These are phyloP conservation scores for Protomyctophum bolini DNA, from an alignment of 2,113 vertebrate species.

Conservation along the genomic window DNA sequence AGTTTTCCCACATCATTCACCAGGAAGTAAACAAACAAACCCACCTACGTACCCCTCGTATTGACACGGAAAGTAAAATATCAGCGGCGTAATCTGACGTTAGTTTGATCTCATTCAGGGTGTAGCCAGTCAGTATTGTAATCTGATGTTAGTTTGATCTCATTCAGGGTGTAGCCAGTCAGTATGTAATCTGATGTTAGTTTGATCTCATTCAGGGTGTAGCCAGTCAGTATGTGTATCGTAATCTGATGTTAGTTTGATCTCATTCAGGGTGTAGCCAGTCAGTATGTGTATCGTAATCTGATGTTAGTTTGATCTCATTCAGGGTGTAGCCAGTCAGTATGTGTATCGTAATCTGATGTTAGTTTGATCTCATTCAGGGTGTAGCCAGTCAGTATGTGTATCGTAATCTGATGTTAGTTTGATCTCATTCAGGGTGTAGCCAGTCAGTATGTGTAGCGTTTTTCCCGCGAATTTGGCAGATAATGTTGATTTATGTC, in stretches of 20 bases:
- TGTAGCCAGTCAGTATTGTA: too few relatives aligned
- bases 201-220: not conserved
- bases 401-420: constrained; percentile 17
- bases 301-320: constrained; percentile 1
- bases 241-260: constrained; percentile 10
- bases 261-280: too few relatives aligned
- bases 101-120: not conserved
- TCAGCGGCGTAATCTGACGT: constrained; percentile 28
- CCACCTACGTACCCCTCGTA: constrained; percentile 37
- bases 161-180: too few relatives aligned
- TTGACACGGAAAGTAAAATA: constrained; percentile 44
- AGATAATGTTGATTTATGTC: not conserved
- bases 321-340: too few relatives aligned
- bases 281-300: not conserved
- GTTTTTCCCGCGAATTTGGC: not conserved
- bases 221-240: too few relatives aligned
- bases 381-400: too few relatives aligned
- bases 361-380: constrained; percentile 1
- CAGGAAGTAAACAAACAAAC: constrained; percentile 58
- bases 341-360: not conserved
- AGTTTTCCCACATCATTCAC: constrained; percentile 61
- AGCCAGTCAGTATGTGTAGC: too few relatives aligned
- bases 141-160: constrained; percentile 9
- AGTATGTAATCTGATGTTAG: constrained; percentile 2
- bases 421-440: not conserved